These are phyloP conservation scores for Pseudorhiza aurosa DNA, from an alignment of 30 jellyfish, hydroid and myxozoan species.

Conservation along the genomic window DNA sequence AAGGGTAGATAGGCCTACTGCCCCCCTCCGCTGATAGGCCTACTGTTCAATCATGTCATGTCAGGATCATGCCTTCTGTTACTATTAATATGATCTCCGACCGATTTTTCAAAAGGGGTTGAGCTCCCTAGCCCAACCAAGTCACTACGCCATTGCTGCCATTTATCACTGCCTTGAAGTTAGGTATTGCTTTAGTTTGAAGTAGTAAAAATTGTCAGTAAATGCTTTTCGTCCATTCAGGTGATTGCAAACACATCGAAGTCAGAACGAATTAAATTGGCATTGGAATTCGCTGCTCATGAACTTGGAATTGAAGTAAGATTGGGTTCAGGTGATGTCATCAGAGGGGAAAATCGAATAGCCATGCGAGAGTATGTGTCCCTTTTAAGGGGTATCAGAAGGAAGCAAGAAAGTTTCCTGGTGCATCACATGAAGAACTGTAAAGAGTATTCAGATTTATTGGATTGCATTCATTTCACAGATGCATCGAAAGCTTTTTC, in stretches of 20 bases:
- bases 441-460: not conserved
- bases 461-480: not conserved
- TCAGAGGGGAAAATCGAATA: slow-evolving; percentile 10
- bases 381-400: slow-evolving; percentile 13
- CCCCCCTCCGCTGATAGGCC: too few relatives aligned
- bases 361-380: slow-evolving; percentile 23
- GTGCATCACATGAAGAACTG: not conserved
- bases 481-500: not conserved
- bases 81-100: too few relatives aligned
- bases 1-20: too few relatives aligned
- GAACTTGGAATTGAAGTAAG: slow-evolving; percentile 39
- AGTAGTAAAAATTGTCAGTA: too few relatives aligned
- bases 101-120: too few relatives aligned
- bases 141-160: too few relatives aligned
- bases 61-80: too few relatives aligned
- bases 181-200: too few relatives aligned
- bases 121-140: too few relatives aligned
- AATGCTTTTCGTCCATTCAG: slow-evolving; percentile 2
- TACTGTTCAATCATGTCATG: too few relatives aligned
- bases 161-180: too few relatives aligned
- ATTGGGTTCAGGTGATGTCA: slow-evolving; percentile 31
- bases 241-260: slow-evolving; percentile 38
- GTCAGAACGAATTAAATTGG: slow-evolving; percentile 56
- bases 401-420: slow-evolving; percentile 15
- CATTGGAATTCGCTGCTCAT: slow-evolving; percentile 42